phyloP scores from a whole-genome alignment of 2,113 vertebrate genomes.

The Vulpes vulpes region DNA sequence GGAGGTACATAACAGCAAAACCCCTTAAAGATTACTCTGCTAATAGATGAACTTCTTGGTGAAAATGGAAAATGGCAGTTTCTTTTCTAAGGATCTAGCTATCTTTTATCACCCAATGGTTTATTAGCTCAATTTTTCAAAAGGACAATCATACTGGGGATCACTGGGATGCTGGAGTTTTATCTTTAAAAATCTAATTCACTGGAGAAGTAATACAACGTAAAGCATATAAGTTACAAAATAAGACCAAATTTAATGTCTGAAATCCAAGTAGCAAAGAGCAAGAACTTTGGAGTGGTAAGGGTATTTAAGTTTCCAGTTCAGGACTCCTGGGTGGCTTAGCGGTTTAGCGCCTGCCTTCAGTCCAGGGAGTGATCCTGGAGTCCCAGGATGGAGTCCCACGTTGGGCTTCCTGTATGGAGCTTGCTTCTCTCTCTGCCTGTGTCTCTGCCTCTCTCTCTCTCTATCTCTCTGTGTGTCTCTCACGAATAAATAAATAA shows the following conservation, averaged over 20 bases:
- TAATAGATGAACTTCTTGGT: constrained; percentile 55
- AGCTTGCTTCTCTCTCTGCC: too few species aligned
- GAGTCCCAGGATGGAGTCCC: too few species aligned
- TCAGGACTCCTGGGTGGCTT: too few species aligned
- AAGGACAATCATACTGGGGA: background rate
- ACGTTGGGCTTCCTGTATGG: too few species aligned
- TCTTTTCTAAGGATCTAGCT: constrained; percentile 20
- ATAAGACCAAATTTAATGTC: constrained; percentile 9
- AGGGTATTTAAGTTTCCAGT: background rate
- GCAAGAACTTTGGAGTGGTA: constrained; percentile 21
- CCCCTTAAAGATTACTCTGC: constrained; percentile 38
- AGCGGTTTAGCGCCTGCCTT: too few species aligned
- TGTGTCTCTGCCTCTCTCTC: too few species aligned
- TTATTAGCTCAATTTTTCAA: constrained; percentile 64
- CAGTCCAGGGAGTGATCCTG: too few species aligned
- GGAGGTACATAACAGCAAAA: background rate
- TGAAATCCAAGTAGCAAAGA: constrained; percentile 11
- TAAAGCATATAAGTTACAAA: background rate
- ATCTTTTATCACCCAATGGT: constrained; percentile 14
- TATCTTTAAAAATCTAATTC: constrained; percentile 56
- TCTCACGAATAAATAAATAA: too few species aligned
- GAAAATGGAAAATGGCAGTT: constrained; percentile 54
- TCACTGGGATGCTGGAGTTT: background rate
- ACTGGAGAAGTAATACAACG: constrained; percentile 13
- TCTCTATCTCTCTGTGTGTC: too few species aligned